Conservation (phyloP, 92 coral and sea anemone genomes). For the Porites rus region DNA sequence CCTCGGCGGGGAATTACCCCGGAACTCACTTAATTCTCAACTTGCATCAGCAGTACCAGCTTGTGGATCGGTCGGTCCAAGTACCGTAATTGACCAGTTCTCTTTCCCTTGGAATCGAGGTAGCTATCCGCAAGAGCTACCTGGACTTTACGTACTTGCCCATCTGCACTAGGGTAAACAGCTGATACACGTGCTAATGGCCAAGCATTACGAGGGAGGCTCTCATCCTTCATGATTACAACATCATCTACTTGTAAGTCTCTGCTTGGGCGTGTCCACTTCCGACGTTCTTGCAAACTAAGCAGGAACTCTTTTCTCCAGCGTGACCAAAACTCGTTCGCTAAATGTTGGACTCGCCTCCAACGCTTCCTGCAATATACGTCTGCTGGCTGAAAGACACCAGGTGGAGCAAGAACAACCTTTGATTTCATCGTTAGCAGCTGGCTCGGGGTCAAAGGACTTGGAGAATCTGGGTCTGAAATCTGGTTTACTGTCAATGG, state of each 20-base stretch:
- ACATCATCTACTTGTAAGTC: slow-evolving; percentile 8
- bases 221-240: no score
- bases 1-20: slow-evolving; percentile 18
- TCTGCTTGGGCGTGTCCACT: slow-evolving; percentile 41
- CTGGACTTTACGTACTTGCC: slow-evolving; percentile 54
- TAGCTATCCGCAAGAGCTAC: slow-evolving; percentile 55
- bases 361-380: no score
- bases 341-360: slow-evolving; percentile 52
- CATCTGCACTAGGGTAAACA: slow-evolving; percentile 54
- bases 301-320: slow-evolving; percentile 42
- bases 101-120: slow-evolving; percentile 57
- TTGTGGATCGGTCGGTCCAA: slow-evolving; percentile 61
- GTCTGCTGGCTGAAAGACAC: no score
- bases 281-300: slow-evolving; percentile 24
- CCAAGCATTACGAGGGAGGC: slow-evolving; percentile 10
- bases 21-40: neutral
- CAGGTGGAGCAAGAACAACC: no score
- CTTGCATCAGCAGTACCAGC: slow-evolving; percentile 44
- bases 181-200: slow-evolving; percentile 48
- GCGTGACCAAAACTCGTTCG: slow-evolving; percentile 36
- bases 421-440: no score
- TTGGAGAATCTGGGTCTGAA: slow-evolving; percentile 35
- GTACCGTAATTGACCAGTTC: slow-evolving; percentile 21
- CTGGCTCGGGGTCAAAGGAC: slow-evolving; percentile 49
- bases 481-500: slow-evolving; percentile 33